Percentiles rank a stretch among this genome's conserved stretches.
phyloP scores from a whole-genome alignment of 2,888 invertebrate species.

The Ophion slaviceki region DNA sequence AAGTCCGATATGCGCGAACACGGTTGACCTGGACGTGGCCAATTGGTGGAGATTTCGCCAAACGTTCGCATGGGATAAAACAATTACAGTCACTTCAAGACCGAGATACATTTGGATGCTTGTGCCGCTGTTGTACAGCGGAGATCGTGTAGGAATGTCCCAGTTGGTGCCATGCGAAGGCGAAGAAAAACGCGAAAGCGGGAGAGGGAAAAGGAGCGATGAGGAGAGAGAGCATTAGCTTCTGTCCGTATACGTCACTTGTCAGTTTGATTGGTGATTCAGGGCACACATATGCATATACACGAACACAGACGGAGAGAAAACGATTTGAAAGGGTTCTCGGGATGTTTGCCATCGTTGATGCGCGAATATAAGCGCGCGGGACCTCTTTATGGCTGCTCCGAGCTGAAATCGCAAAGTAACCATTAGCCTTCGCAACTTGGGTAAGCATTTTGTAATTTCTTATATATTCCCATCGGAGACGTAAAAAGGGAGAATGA shows the following conservation, averaged over 20 bases:
- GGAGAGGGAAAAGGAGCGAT: background rate
- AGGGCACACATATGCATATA: slow-evolving; percentile 70
- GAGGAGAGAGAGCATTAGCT: slow-evolving; percentile 68
- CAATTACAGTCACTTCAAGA: slow-evolving; percentile 21
- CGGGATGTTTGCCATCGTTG: slow-evolving; percentile 6
- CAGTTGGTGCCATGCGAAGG: slow-evolving; percentile 59
- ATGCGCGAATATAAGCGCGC: slow-evolving; percentile 40
- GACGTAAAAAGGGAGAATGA: slow-evolving; percentile 62
- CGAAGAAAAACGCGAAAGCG: slow-evolving; percentile 6
- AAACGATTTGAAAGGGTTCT: slow-evolving; percentile 48
- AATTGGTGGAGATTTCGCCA: slow-evolving; percentile 56
- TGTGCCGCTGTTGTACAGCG: slow-evolving; percentile 44
- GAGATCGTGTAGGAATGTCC: slow-evolving; percentile 75
- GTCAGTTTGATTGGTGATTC: slow-evolving; percentile 75
- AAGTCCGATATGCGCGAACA: background rate
- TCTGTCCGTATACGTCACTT: slow-evolving; percentile 69
- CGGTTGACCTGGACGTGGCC: background rate
- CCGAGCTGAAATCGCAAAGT: slow-evolving; percentile 66
- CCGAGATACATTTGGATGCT: slow-evolving; percentile 42
- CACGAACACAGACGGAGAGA: slow-evolving; percentile 65
- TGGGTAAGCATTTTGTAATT: slow-evolving; percentile 79
- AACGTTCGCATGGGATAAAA: slow-evolving; percentile 16
- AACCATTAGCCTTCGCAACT: slow-evolving; percentile 75
- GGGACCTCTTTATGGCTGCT: slow-evolving; percentile 72
- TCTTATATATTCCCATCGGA: slow-evolving; percentile 73